Evolutionary conservation across 2,888 invertebrate genomes (phyloP).

Genomic region (Calliphora vomitoria): DNA sequence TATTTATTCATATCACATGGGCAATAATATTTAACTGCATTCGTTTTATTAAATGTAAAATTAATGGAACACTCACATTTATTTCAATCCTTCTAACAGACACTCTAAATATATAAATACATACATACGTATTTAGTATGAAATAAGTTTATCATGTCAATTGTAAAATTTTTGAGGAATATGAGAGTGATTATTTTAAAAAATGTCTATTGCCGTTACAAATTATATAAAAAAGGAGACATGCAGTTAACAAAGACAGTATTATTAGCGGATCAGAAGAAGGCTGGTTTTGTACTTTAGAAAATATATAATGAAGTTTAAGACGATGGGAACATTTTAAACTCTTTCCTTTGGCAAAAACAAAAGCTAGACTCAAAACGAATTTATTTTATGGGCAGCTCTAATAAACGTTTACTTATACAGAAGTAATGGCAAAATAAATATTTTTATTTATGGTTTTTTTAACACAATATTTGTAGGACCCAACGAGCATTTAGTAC

Average conservation of each 20-base stretch:
- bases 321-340: too few species aligned
- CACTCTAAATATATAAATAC: too few species aligned
- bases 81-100: too few species aligned
- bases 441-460: neutral
- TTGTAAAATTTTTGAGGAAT: neutral
- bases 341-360: too few species aligned
- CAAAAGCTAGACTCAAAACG: too few species aligned
- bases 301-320: too few species aligned
- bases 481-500: neutral
- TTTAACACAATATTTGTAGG: neutral
- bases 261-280: too few species aligned
- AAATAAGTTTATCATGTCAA: neutral
- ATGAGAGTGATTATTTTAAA: too few species aligned
- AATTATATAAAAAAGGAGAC: too few species aligned
- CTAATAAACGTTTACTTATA: neutral
- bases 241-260: too few species aligned
- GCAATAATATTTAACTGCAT: conserved; percentile 52
- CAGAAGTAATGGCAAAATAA: neutral
- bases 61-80: neutral
- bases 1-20: conserved; percentile 63
- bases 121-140: neutral
- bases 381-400: neutral
- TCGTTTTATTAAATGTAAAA: conserved; percentile 13
- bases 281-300: too few species aligned
- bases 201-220: too few species aligned